Evolutionary conservation across 1,140 invertebrate genomes (phyloP).

Genomic region (Aricia agestis): DNA sequence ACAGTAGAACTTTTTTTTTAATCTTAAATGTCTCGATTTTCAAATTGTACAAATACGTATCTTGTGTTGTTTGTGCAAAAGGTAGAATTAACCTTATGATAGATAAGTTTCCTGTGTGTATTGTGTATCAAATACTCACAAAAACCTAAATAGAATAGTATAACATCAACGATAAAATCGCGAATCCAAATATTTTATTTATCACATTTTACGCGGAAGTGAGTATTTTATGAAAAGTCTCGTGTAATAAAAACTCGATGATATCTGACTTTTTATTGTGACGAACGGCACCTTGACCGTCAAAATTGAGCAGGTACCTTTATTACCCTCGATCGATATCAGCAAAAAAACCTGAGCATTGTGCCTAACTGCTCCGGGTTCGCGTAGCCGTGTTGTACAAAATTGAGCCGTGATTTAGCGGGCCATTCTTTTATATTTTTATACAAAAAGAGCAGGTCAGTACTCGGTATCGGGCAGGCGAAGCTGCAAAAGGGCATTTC

Average conservation of each 20-base stretch:
- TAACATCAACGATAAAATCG: conserved; percentile 13
- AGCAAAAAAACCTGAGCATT: conserved; percentile 48
- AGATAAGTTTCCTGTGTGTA: background rate
- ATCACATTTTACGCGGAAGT: conserved; percentile 58
- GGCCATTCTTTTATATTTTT: conserved; percentile 52
- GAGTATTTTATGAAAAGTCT: conserved; percentile 38
- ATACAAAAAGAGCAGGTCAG: conserved; percentile 65
- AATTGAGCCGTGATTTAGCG: conserved; percentile 68
- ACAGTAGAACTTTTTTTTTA: too few relatives aligned
- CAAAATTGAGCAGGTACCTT: conserved; percentile 67
- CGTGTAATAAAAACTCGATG: conserved; percentile 36
- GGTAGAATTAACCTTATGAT: background rate
- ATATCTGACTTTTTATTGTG: conserved; percentile 65
- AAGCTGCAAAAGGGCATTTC: conserved; percentile 69
- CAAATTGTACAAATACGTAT: background rate
- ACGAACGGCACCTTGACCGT: conserved; percentile 65
- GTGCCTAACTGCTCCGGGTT: conserved; percentile 29
- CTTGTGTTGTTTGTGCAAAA: background rate
- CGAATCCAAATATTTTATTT: conserved; percentile 21
- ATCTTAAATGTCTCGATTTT: background rate
- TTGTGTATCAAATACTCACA: background rate
- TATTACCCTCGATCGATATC: conserved; percentile 51
- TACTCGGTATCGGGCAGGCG: conserved; percentile 53
- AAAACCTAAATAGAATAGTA: background rate
- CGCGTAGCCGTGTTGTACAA: conserved; percentile 26